Base-by-base conservation (phyloP, 2,797 vertebrate genomes). In the Halcyon smyrnensis region DNA sequence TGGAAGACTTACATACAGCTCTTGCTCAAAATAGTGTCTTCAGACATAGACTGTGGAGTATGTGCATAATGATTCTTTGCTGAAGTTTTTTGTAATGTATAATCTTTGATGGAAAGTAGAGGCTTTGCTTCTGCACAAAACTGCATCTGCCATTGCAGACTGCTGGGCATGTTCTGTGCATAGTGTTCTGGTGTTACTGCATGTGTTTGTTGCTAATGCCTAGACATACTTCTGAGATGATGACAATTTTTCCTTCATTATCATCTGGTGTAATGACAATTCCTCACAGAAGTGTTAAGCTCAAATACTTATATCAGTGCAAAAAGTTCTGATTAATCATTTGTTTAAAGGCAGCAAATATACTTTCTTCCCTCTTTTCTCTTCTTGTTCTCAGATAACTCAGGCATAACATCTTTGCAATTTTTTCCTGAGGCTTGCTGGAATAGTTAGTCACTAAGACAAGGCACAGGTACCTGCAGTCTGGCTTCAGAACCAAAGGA, bases 1-100 rank as follows among this genome's bases (percentile, higher is more conserved):
- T 95, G 93, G 86, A 92, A 95, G 92, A 89, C 84, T 94, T 90
- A 84, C 88, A 89, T 95, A 90, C 23, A 20, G 84, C 57, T 90
- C 81, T 90, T 75, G 53, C 91, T 94, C 95, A 92, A 89, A 97
- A 94, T 37, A 95, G 86, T 76, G 90, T 90, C 92, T 92, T 92
- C 84, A 91, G 94, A 94, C 93, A 89, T 11, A 89, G 93, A 73
- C 92, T 60, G 86, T 89, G 56, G 82, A 88, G 27, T 81, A 41
- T 84, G 85, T 95, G 91, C 87, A 93, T 71, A 77, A 91, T 81
- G 86, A 75, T 65, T 84, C 53, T 83, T 81, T 36, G 57, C 90
- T 94, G 78, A 86, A 68, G 51, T 91, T 95, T 95, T 93, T 74
- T 90, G 81, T 88, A 45, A 50, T 43, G 30, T 82, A 43, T 69